Evolutionary conservation across 2,797 vertebrate genomes (phyloP), one percentile per base, ranked within the genome.

Genomic region (Coluber constrictor): DNA sequence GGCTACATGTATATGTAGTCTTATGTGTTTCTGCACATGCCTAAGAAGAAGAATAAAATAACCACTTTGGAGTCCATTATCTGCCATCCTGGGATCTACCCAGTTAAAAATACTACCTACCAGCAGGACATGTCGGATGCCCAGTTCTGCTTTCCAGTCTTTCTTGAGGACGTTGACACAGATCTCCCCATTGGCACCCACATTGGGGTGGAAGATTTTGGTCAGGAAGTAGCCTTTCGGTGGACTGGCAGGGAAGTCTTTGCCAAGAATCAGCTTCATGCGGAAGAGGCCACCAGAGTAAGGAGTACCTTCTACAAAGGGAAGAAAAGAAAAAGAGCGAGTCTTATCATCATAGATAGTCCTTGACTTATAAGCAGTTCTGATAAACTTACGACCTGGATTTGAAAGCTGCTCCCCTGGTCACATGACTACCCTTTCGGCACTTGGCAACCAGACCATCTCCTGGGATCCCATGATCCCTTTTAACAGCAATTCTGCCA

Each of bases 181-280:
- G 97, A 99, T 99, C 96, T 99, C 99, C 15, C 99, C 98, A 18
- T 98, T 99, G 97, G 98, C 98, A 5, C 99, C 98, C 94, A 99
- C 98, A 8, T 99, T 99, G 1, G 99, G 99, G 96, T 99, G 99
- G 97, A 99, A 99, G 96, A 99, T 99, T 98, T 99, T 99, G 95
- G 99, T 99, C 96, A 99, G 97, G 97, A 99, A 99, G 97, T 99
- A 99, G 94, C 98, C 99, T 96, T 99, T 98, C 88, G 99, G 99
- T 63, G 99, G 99, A 92, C 98, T 98, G 60, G 98, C 98, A 70
- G 99, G 99, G 95, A 99, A 99, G 95, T 99, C 99, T 97, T 99
- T 99, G 87, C 99, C 98, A 91, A 99, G 98, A 93, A 99, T 98
- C 93, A 99, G 97, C 51, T 99, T 99, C 98, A 99, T 99, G 91